phyloP scores from a whole-genome alignment of 2,797 vertebrate genomes.

The Labeo calbasu region DNA sequence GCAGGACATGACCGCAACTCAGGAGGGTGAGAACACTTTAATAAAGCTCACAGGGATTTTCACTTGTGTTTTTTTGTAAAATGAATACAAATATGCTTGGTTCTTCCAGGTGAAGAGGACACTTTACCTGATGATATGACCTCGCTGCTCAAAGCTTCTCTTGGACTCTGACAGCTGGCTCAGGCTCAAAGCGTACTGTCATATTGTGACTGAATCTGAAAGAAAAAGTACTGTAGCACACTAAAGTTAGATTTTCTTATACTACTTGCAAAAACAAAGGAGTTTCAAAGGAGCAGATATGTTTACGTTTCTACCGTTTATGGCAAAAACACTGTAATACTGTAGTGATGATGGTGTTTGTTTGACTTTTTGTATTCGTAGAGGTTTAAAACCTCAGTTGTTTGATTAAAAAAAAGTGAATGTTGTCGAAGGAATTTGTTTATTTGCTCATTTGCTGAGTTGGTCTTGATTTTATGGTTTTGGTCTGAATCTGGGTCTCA shows the following conservation, averaged over 20 bases:
- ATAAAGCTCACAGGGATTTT: constrained; percentile 7
- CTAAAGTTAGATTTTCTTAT: neutral
- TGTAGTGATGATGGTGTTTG: constrained; percentile 32
- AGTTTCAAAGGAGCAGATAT: neutral
- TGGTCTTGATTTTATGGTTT: neutral
- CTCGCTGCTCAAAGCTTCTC: constrained; percentile 80
- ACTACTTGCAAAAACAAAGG: neutral
- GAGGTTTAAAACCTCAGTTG: neutral
- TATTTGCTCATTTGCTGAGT: neutral
- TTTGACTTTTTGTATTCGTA: constrained; percentile 20
- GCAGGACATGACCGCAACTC: constrained; percentile 85
- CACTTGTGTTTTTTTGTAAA: neutral
- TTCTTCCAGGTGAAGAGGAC: constrained; percentile 79
- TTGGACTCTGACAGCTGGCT: constrained; percentile 74
- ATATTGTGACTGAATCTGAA: constrained; percentile 22
- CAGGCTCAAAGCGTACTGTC: neutral
- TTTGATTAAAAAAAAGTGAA: constrained; percentile 3
- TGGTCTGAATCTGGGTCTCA: neutral
- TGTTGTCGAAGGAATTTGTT: neutral
- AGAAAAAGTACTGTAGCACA: constrained; percentile 40
- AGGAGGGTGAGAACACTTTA: constrained; percentile 73
- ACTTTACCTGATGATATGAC: constrained; percentile 84
- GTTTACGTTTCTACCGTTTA: constrained; percentile 39
- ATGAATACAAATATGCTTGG: neutral
- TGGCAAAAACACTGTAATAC: constrained; percentile 21